Evolutionary conservation across 2,113 vertebrate species (phyloP), one percentile per base, ranked within the genome.

Genomic region (Oryzias curvinotus): DNA sequence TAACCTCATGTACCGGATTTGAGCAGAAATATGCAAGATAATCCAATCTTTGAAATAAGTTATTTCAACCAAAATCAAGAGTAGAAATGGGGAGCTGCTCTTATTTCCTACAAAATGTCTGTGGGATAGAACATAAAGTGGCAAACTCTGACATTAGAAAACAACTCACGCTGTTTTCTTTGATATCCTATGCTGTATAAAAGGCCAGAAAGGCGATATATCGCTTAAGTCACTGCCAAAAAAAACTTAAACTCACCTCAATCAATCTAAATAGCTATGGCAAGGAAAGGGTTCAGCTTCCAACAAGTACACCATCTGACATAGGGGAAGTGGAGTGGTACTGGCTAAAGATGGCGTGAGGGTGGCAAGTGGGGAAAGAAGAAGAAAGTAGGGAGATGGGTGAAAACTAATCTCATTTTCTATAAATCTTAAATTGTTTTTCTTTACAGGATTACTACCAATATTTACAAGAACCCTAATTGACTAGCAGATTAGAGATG

Each of bases 261-360:
- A 77, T 76, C 86, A 83, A 85, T 87, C 75, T 77, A 68, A 81
- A 83, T 62, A 19, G 77, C 78, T 74, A 68, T 64, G 86, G 78
- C 87, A 84, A 85, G 87, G 79, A 87, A 60, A 21, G 26, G 28
- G 59, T 88, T 87, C 87, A 88, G 88, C 76, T 84, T 83, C 21
- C 85, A 90, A 89, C 80, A 86, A 83, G 75, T 87, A 81, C 77
- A 84, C 85, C 83, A 81, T 84, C 78, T 83, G 80, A 85, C 71
- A 60, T 64, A 68, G 62, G 57, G 70, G 77, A 80, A 71, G 57
- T 49, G 58, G 73, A 87, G 80, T 73, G 65, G 68, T 68, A 75
- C 84, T 83, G 79, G 87, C 81, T 88, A 87, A 84, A 88, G 86
- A 86, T 88, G 80, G 87, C 86, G 77, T 79, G 82, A 75, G 85